These are phyloP conservation scores for Agriotes lineatus DNA, from an alignment of 2,888 invertebrate species.

Conservation along the genomic window DNA sequence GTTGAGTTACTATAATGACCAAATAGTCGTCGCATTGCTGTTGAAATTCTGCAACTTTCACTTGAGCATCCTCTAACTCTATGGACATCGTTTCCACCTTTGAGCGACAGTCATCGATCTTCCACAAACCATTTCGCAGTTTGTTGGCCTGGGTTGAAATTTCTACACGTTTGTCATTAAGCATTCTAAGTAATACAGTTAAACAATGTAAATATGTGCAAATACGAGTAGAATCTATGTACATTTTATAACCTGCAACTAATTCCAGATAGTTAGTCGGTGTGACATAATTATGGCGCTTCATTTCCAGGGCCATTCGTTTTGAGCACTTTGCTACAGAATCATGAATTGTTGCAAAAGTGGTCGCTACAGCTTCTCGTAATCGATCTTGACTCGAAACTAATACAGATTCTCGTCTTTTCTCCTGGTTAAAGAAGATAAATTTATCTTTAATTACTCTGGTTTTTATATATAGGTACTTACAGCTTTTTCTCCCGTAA, in stretches of 20 bases:
- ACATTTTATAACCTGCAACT: slow-evolving; percentile 87
- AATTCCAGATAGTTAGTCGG: slow-evolving; percentile 90
- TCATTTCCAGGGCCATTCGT: slow-evolving; percentile 82
- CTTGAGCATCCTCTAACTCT: slow-evolving; percentile 83
- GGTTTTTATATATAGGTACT: slow-evolving; percentile 36
- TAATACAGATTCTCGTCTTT: slow-evolving; percentile 59
- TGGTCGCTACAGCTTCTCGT: slow-evolving; percentile 77
- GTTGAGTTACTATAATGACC: slow-evolving; percentile 83
- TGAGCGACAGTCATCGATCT: slow-evolving; percentile 87
- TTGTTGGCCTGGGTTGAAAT: slow-evolving; percentile 82
- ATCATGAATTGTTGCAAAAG: slow-evolving; percentile 86
- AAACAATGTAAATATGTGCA: no score
- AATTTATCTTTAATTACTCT: not conserved
- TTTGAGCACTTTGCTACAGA: slow-evolving; percentile 81
- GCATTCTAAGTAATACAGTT: slow-evolving; percentile 74
- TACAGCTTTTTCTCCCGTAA: slow-evolving; percentile 73
- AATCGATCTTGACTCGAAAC: slow-evolving; percentile 70
- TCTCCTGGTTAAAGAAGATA: slow-evolving; percentile 51
- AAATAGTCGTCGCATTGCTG: slow-evolving; percentile 89
- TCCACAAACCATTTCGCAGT: slow-evolving; percentile 83
- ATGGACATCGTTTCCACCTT: slow-evolving; percentile 88
- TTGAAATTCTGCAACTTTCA: slow-evolving; percentile 81
- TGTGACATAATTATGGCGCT: slow-evolving; percentile 88
- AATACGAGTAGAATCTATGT: no score
- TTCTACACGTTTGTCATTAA: slow-evolving; percentile 78